Evolutionary conservation across 2,888 invertebrate genomes (phyloP).

Genomic region (Chrysolina oricalcia): DNA sequence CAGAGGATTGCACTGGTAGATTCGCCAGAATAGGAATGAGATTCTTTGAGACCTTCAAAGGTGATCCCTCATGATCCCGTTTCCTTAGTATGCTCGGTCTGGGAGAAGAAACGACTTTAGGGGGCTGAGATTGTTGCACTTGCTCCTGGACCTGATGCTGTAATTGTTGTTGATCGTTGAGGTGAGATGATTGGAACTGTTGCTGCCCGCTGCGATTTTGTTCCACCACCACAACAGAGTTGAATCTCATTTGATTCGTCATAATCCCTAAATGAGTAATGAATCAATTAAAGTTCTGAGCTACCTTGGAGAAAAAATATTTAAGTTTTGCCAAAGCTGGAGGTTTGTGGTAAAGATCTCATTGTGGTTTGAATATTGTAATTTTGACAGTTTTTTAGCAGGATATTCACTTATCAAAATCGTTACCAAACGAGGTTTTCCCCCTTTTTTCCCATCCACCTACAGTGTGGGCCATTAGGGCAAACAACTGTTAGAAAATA

Average conservation of each 20-base stretch:
- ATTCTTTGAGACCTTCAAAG: conserved; percentile 79
- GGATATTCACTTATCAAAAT: too few relatives aligned
- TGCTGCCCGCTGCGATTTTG: conserved; percentile 58
- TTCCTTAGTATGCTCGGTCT: conserved; percentile 91
- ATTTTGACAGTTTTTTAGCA: too few relatives aligned
- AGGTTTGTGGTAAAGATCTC: too few relatives aligned
- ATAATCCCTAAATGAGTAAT: conserved; percentile 42
- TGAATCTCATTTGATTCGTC: conserved; percentile 68
- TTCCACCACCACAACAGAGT: conserved; percentile 71
- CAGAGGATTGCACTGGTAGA: conserved; percentile 55
- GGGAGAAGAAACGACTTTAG: conserved; percentile 74
- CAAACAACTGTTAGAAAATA: too few relatives aligned
- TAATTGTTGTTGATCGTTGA: conserved; percentile 49
- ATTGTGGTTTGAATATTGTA: too few relatives aligned
- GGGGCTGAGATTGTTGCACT: conserved; percentile 52
- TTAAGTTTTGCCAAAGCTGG: too few relatives aligned
- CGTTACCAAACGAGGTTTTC: too few relatives aligned
- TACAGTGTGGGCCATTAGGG: too few relatives aligned
- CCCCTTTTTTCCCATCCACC: too few relatives aligned
- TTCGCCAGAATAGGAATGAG: conserved; percentile 71
- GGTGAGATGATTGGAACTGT: conserved; percentile 45
- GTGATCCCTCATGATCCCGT: conserved; percentile 85
- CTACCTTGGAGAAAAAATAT: too few relatives aligned
- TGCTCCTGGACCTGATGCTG: conserved; percentile 49
- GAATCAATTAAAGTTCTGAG: neutral